Conservation (phyloP, 2,113 vertebrate genomes). For the Rousettus leschenaultii region DNA sequence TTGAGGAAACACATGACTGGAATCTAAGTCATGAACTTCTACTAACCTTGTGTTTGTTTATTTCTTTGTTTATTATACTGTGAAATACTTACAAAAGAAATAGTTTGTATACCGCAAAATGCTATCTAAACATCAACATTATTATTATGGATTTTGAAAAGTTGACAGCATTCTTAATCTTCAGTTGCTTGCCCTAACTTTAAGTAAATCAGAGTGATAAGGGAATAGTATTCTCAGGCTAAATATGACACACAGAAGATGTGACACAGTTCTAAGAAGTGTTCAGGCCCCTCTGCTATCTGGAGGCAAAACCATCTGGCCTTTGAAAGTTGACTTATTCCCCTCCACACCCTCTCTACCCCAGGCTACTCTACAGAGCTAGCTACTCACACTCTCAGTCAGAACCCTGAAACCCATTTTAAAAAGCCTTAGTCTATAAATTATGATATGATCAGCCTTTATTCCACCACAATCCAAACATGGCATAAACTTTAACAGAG, state of each 20-base stretch:
- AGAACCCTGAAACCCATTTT: background rate
- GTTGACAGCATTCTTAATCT: background rate
- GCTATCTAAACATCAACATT: background rate
- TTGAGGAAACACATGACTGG: background rate
- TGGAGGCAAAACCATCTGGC: too few relatives aligned
- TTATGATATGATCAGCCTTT: background rate
- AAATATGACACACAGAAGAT: background rate
- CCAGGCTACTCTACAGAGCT: background rate
- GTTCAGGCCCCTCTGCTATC: background rate
- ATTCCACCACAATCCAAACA: background rate
- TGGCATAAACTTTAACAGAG: background rate
- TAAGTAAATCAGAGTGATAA: background rate
- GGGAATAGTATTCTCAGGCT: background rate
- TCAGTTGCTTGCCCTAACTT: background rate
- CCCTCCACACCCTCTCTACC: rapidly evolving
- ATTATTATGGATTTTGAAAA: background rate
- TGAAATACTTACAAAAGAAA: background rate
- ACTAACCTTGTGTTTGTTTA: background rate
- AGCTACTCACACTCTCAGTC: background rate
- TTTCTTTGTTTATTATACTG: background rate
- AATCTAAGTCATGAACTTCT: background rate
- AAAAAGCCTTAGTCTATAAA: background rate
- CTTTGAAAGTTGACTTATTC: background rate
- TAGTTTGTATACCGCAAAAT: background rate
- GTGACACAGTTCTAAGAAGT: background rate